Base-by-base conservation (phyloP, 2,113 vertebrate species). In the Silurus meridionalis region DNA sequence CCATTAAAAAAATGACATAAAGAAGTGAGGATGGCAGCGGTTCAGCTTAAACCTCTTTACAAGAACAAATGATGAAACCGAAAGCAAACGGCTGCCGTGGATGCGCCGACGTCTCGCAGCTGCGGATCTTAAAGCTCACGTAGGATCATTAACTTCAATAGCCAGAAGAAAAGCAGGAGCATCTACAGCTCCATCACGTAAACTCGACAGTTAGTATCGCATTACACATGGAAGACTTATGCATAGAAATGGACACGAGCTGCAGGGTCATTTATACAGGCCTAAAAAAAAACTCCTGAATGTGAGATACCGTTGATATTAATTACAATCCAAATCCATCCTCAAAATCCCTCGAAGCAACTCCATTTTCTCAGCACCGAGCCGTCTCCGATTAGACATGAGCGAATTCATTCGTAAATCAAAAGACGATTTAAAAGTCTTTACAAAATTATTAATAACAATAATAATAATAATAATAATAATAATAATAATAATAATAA, bases 141-240 rank as follows among this genome's bases (percentile, higher is more conserved):
- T 74, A 75, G 83, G 83, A 88, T 86, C 88, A 86, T 87, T 89
- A 87, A 87, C 78, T 84, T 86, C 66, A 88, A 77, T n/a, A 50
- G 64, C 83, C 37, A 46, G 52, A 25, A 75, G 87, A 63, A 85
- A 83, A 48, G 85, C 80, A 71, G 79, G 21, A 80, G 28, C 63
- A 69, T 80, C 67, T 58, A 86, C 85, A 52, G 66, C 60, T 80
- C 78, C 28, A 21, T 72, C 46, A 48, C n/a, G 57, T 21, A n/a
- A 61, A 60, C 53, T 57, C 37, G 64, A 81, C 85, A 61, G 21
- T 58, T 72, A 48, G 52, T 52, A 37, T 81, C 66, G 15, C 55
- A n/a, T 46, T 19, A 72, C 28, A 81, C 53, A 81, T n/a, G 25
- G 8, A 63, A 63, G 48, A 28, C 52, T 55, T 57, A 77, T 77